A percentile compares a stretch with the other conserved stretches of the same genome.
Conservation (phyloP, 2,888 invertebrate genomes). For the Athrips mouffetella region DNA sequence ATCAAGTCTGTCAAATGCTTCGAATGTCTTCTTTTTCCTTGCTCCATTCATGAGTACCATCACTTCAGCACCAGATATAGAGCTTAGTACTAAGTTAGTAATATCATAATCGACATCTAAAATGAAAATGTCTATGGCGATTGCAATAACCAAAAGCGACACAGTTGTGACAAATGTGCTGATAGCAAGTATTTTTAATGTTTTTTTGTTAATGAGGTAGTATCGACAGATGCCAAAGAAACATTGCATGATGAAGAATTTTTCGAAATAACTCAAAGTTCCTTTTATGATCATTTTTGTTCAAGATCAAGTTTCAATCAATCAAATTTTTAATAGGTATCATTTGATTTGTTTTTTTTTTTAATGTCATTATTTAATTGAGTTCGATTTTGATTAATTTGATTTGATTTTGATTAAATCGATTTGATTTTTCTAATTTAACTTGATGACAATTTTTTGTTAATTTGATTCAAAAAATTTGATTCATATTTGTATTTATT, state of each 20-base stretch:
- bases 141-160: constrained; percentile 18
- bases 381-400: too few relatives aligned
- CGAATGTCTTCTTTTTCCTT: constrained; percentile 29
- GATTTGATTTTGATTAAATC: too few relatives aligned
- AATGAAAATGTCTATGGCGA: constrained; percentile 32
- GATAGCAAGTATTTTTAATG: constrained; percentile 34
- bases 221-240: constrained; percentile 49
- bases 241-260: constrained; percentile 40
- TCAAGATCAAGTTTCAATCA: too few relatives aligned
- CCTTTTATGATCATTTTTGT: constrained; percentile 17
- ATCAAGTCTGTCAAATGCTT: constrained; percentile 39
- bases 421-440: too few relatives aligned
- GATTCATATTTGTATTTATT: too few relatives aligned
- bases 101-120: not conserved
- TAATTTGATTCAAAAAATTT: too few relatives aligned
- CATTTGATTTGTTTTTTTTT: too few relatives aligned
- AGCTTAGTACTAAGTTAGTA: constrained; percentile 27
- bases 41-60: constrained; percentile 29
- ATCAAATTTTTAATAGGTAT: too few relatives aligned
- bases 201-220: constrained; percentile 32
- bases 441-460: too few relatives aligned
- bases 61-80: constrained; percentile 31
- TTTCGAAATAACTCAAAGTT: constrained; percentile 30
- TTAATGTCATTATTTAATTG: too few relatives aligned
- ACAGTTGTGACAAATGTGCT: constrained; percentile 26